Percentiles rank a stretch among this genome's conserved stretches.
phyloP scores from a whole-genome alignment of 2,797 vertebrate species.

The Bovichtus variegatus region DNA sequence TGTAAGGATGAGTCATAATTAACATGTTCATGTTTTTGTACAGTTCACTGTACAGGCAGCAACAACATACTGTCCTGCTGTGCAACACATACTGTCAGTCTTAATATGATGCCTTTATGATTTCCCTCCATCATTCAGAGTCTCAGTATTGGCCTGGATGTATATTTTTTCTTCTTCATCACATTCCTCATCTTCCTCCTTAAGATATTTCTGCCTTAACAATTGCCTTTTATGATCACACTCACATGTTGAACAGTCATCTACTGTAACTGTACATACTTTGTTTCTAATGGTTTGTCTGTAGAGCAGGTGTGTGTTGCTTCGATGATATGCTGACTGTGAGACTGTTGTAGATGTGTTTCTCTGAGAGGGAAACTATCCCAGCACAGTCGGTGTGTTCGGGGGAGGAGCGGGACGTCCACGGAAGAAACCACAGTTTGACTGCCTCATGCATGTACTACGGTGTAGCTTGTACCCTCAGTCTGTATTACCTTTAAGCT shows the following conservation, averaged over 20 bases:
- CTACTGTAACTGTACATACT: constrained; percentile 67
- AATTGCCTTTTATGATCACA: constrained; percentile 65
- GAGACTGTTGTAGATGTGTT: constrained; percentile 36
- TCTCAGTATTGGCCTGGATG: constrained; percentile 5
- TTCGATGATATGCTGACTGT: constrained; percentile 25
- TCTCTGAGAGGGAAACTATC: constrained; percentile 37
- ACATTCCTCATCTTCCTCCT: constrained; percentile 44
- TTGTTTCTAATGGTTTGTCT: constrained; percentile 58
- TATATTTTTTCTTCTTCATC: constrained; percentile 35
- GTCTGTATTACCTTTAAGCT: constrained; percentile 74
- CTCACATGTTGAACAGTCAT: constrained; percentile 54
- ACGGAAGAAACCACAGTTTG: constrained; percentile 44
- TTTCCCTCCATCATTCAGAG: constrained; percentile 33
- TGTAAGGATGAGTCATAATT: constrained; percentile 27
- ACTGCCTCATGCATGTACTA: constrained; percentile 81
- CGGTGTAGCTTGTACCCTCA: constrained; percentile 72
- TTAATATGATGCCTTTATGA: constrained; percentile 60
- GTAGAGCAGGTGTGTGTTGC: constrained; percentile 59
- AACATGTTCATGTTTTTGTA: constrained; percentile 33
- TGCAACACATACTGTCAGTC: constrained; percentile 22
- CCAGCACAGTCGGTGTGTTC: constrained; percentile 12
- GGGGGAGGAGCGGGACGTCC: constrained; percentile 18
- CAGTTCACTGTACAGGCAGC: constrained; percentile 40
- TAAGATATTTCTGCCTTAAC: constrained; percentile 80
- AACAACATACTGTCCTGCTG: constrained; percentile 13